These are phyloP conservation scores for Drosophila pullipes DNA, from an alignment of 2,888 invertebrate genomes.

Conservation along the genomic window DNA sequence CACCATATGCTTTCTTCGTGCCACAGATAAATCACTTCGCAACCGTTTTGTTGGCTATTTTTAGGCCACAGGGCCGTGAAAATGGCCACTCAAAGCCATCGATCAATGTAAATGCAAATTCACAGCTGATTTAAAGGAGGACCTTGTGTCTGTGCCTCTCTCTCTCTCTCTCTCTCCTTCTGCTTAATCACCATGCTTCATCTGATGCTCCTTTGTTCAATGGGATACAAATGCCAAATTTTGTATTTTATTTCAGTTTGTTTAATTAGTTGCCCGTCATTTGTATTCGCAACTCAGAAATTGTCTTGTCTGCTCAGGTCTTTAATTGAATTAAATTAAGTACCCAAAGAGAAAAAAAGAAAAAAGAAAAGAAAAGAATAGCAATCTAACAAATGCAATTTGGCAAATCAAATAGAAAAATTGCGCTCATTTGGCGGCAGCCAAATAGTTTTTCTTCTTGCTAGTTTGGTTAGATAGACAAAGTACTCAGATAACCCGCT, in stretches of 20 bases:
- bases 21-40: conserved; percentile 61
- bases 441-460: conserved; percentile 20
- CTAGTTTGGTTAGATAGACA: conserved; percentile 38
- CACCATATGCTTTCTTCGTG: conserved; percentile 24
- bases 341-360: not conserved
- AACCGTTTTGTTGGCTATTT: conserved; percentile 59
- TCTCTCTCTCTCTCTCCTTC: not conserved
- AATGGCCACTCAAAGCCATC: conserved; percentile 63
- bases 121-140: conserved; percentile 24
- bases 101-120: conserved; percentile 66
- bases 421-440: conserved; percentile 32
- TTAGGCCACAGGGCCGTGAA: conserved; percentile 49
- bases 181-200: not conserved
- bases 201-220: conserved; percentile 31
- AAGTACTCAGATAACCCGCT: conserved; percentile 30
- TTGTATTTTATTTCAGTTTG: conserved; percentile 57
- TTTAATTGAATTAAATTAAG: conserved; percentile 35
- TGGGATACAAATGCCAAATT: conserved; percentile 57
- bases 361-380: not conserved
- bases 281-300: conserved; percentile 21
- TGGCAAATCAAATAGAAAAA: conserved; percentile 31
- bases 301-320: conserved; percentile 20
- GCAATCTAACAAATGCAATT: conserved; percentile 35
- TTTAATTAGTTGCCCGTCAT: conserved; percentile 47
- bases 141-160: conserved; percentile 29